Evolutionary conservation across 2,888 invertebrate genomes (phyloP).

Genomic region (Horisme vitalbata): DNA sequence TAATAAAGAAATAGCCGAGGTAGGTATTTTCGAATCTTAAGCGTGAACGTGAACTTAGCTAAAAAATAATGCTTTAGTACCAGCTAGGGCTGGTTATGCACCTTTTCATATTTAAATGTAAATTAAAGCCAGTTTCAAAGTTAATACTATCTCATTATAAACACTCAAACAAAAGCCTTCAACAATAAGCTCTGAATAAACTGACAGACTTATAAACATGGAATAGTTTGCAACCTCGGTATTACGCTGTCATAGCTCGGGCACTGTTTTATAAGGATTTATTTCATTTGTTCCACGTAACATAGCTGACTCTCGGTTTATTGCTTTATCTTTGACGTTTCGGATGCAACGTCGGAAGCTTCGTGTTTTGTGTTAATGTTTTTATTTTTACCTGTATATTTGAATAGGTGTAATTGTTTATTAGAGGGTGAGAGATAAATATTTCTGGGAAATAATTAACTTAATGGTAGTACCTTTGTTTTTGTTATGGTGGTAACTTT

Average conservation of each 20-base stretch:
- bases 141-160: slow-evolving; percentile 3
- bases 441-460: too few relatives aligned
- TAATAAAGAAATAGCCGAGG: too few relatives aligned
- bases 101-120: too few relatives aligned
- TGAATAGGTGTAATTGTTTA: too few relatives aligned
- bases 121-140: too few relatives aligned
- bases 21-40: too few relatives aligned
- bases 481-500: too few relatives aligned
- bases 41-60: too few relatives aligned
- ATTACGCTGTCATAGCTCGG: slow-evolving; percentile 32
- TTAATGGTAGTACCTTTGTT: too few relatives aligned
- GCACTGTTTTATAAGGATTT: slow-evolving; percentile 43
- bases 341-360: slow-evolving; percentile 14
- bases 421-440: too few relatives aligned
- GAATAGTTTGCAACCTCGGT: slow-evolving; percentile 15
- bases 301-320: slow-evolving; percentile 16
- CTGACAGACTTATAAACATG: slow-evolving; percentile 7
- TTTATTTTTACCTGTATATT: not conserved
- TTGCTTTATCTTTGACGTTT: slow-evolving; percentile 20
- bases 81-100: too few relatives aligned
- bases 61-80: too few relatives aligned
- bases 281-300: slow-evolving; percentile 28
- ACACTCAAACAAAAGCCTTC: not conserved
- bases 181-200: slow-evolving; percentile 8
- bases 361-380: slow-evolving; percentile 5